These are phyloP conservation scores for Empidonax traillii DNA, from an alignment of 2,113 vertebrate genomes.

Conservation along the genomic window DNA sequence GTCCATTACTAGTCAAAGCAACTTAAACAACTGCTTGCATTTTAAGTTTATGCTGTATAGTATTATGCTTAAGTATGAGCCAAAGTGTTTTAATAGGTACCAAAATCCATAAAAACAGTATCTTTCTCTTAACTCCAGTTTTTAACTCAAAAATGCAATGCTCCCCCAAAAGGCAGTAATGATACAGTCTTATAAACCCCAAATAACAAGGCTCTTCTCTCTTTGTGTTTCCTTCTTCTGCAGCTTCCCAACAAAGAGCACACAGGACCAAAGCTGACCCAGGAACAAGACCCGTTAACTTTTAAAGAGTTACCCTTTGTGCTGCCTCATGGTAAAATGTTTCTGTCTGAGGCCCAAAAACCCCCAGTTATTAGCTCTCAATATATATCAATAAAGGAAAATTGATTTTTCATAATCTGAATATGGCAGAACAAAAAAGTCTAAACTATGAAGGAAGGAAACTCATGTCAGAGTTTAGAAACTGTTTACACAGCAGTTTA, in stretches of 20 bases:
- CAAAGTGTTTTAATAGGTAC: not conserved
- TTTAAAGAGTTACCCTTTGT: not conserved
- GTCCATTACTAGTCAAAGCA: not conserved
- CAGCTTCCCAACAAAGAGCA: not conserved
- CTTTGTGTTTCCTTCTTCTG: not conserved
- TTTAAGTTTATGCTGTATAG: not conserved
- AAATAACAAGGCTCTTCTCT: not conserved
- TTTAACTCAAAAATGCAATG: not conserved
- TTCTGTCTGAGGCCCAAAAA: not conserved
- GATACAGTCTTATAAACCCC: not conserved
- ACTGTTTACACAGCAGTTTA: slow-evolving; percentile 28
- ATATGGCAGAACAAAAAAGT: not conserved
- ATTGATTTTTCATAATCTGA: not conserved
- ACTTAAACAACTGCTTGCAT: not conserved
- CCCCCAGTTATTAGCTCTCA: not conserved
- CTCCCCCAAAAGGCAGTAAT: not conserved
- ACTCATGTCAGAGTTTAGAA: slow-evolving; percentile 7
- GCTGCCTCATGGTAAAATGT: not conserved
- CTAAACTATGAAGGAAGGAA: not conserved
- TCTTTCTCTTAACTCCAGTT: not conserved
- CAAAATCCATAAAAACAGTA: not conserved
- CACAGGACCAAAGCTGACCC: not conserved
- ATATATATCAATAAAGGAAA: not conserved
- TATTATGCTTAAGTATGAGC: not conserved
- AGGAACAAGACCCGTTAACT: not conserved